Base-by-base conservation (phyloP, 92 coral and sea anemone genomes). In the Actinostola sp. region DNA sequence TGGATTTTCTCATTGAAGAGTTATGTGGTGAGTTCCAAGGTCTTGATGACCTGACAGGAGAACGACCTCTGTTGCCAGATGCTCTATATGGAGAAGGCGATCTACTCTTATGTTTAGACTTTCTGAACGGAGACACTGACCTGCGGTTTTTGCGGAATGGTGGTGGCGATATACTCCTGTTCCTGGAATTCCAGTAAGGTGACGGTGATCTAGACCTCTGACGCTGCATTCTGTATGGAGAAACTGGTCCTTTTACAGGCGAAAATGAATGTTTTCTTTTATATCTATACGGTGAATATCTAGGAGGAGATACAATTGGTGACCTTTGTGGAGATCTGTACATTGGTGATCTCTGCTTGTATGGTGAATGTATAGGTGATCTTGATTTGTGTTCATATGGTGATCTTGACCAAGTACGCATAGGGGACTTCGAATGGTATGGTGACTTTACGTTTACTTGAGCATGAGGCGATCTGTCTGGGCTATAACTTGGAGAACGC, bases 391-490 rank as follows among this genome's bases (percentile, higher is more conserved):
- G 92, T 48, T 74, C 85, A 71, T 60, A 83, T 4, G 97, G 98
- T 21, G 98, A 92, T 25, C 83, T 78, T 2, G 97, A 93, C 92
- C 93, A 84, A 27, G 86, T 93, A 58, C 80, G 78, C 66, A 79
- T 58, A 46, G 88, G 74, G 9, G 93, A 77, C 82, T 58, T 79
- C 39, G 79, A 81, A 48, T 69, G 85, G 19, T 63, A 54, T 31
- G 90, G 89, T 34, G 92, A 71, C 58, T 77, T 72, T 20, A 84
- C 75, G 65, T 74, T 82, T 59, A 71, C 68, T 54, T n/a, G n/a
- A n/a, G n/a, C n/a, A n/a, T 76, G 78, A 7, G 98, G 97, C 36
- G 97, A 89, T 61, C 85, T 81, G 12, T 62, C 52, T 27, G 92
- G 94, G 49, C 92, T 91, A 33, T 76, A 39, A 50, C 97, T 91